Conservation (phyloP, 1,140 invertebrate genomes). For the Calephelis nemesis region DNA sequence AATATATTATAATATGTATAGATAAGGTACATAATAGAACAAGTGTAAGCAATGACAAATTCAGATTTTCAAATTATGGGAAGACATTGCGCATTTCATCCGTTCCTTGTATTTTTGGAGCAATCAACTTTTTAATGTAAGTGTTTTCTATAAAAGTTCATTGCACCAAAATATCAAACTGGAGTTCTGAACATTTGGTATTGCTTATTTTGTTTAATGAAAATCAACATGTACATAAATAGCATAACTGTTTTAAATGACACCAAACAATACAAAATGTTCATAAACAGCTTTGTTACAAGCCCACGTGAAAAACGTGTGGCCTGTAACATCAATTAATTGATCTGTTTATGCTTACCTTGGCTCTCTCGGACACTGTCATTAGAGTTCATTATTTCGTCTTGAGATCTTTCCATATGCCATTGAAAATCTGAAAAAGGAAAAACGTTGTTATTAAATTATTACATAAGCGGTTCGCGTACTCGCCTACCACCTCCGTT, state of each 20-base stretch:
- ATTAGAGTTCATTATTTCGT: constrained; percentile 72
- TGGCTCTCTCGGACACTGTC: constrained; percentile 75
- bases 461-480: no score
- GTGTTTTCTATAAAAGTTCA: constrained; percentile 43
- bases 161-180: constrained; percentile 60
- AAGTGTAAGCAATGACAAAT: constrained; percentile 73
- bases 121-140: constrained; percentile 52
- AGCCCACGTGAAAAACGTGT: constrained; percentile 20
- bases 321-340: constrained; percentile 32
- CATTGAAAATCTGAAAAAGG: constrained; percentile 74
- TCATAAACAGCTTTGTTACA: constrained; percentile 24
- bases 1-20: constrained; percentile 41
- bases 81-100: constrained; percentile 79
- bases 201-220: constrained; percentile 22
- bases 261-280: constrained; percentile 9
- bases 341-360: constrained; percentile 64
- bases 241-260: background rate
- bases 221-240: background rate
- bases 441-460: background rate
- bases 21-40: constrained; percentile 63
- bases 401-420: constrained; percentile 79
- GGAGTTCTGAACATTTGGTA: constrained; percentile 63
- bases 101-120: constrained; percentile 71
- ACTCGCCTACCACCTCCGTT: no score
- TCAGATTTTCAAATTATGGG: constrained; percentile 73